These are phyloP conservation scores for Trichoplusia ni DNA, from an alignment of 1,140 invertebrate species.

Conservation along the genomic window DNA sequence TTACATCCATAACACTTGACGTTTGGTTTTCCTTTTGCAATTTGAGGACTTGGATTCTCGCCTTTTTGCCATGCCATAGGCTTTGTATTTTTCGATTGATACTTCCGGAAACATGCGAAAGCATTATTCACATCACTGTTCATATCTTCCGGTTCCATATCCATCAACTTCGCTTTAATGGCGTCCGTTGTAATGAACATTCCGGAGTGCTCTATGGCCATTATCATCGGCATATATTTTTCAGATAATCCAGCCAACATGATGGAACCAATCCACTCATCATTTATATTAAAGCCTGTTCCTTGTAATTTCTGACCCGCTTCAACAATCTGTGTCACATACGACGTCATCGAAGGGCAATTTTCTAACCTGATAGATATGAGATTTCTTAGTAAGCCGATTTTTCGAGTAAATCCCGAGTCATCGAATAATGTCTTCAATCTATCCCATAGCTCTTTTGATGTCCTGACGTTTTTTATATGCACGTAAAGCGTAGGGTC, in stretches of 20 bases:
- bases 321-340: conserved; percentile 40
- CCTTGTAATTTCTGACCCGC: conserved; percentile 40
- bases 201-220: no score
- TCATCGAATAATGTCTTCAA: conserved; percentile 46
- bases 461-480: conserved; percentile 10
- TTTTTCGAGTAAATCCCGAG: conserved; percentile 44
- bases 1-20: conserved; percentile 31
- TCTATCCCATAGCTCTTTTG: conserved; percentile 44
- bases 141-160: conserved; percentile 28
- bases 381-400: conserved; percentile 44
- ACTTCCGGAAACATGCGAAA: not conserved
- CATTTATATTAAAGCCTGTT: conserved; percentile 42
- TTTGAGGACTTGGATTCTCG: not conserved
- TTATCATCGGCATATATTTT: conserved; percentile 61
- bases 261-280: conserved; percentile 59
- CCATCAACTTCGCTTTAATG: conserved; percentile 49
- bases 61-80: not conserved
- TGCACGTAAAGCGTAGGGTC: conserved; percentile 12
- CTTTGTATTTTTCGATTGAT: not conserved
- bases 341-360: conserved; percentile 37
- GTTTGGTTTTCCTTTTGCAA: conserved; percentile 4
- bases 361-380: conserved; percentile 48
- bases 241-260: conserved; percentile 59
- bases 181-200: conserved; percentile 46
- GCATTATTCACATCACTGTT: not conserved